These are phyloP conservation scores for Endomychus coccineus DNA, from an alignment of 2,888 invertebrate genomes.

Conservation along the genomic window DNA sequence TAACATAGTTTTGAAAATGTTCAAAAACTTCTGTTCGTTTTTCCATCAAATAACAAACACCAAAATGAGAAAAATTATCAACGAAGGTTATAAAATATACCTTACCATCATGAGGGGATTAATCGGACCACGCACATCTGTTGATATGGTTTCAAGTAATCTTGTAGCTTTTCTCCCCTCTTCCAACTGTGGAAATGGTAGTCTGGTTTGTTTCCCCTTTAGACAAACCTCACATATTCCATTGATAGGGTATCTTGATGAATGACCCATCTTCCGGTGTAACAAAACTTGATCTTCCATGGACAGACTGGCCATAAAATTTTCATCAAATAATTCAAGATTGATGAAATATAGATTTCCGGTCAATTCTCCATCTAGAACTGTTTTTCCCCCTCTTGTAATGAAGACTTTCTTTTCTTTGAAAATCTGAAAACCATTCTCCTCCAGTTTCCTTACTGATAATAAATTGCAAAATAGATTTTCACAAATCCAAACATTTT, in stretches of 20 bases:
- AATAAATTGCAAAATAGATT: slow-evolving; percentile 14
- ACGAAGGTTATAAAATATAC: slow-evolving; percentile 23
- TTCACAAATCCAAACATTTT: slow-evolving; percentile 16
- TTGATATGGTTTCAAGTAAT: slow-evolving; percentile 20
- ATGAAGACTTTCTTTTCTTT: slow-evolving; percentile 8
- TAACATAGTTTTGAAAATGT: slow-evolving; percentile 22
- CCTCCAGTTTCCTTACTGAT: slow-evolving; percentile 17
- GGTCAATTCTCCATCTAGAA: too few species aligned
- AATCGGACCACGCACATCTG: slow-evolving; percentile 27
- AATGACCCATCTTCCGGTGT: slow-evolving; percentile 15
- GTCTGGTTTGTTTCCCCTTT: slow-evolving; percentile 15
- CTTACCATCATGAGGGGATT: slow-evolving; percentile 19
- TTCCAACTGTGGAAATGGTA: slow-evolving; percentile 10
- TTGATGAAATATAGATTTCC: too few species aligned
- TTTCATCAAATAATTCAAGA: too few species aligned
- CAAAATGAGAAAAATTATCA: slow-evolving; percentile 24
- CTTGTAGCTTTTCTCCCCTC: slow-evolving; percentile 17
- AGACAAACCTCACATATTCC: slow-evolving; percentile 16
- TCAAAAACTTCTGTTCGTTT: slow-evolving; percentile 23
- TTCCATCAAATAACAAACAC: slow-evolving; percentile 21
- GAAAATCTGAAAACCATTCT: slow-evolving; percentile 11
- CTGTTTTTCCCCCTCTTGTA: too few species aligned
- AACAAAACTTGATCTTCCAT: slow-evolving; percentile 6
- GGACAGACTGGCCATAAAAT: too few species aligned
- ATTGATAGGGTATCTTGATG: slow-evolving; percentile 4